Percentiles rank a stretch among this genome's conserved stretches.
Conservation (phyloP, 1,140 invertebrate species). For the Nephila pilipes region DNA sequence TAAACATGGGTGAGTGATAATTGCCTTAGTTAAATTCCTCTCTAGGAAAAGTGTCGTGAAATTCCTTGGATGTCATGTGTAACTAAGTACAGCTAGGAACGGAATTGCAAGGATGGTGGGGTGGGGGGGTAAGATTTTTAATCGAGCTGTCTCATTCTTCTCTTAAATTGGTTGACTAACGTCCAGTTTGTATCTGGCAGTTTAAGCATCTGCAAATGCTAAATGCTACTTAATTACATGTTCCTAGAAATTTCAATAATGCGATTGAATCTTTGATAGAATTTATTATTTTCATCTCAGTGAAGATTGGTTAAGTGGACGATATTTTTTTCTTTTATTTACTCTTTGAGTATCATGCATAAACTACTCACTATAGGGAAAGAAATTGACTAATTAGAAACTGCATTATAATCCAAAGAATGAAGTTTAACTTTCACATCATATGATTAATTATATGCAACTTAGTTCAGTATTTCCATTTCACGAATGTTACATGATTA, state of each 20-base stretch:
- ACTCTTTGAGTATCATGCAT: no score
- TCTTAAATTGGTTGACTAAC: slow-evolving; percentile 10
- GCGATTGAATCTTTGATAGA: neutral
- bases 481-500: no score
- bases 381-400: no score
- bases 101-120: neutral
- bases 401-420: no score
- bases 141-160: slow-evolving; percentile 24
- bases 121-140: neutral
- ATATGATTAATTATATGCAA: no score
- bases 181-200: neutral
- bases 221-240: neutral
- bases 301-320: no score
- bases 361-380: no score
- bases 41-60: neutral
- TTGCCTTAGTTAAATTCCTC: slow-evolving; percentile 50
- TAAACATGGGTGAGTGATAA: slow-evolving; percentile 49
- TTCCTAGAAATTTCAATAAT: neutral
- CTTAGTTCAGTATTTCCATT: no score
- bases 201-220: slow-evolving; percentile 6
- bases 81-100: neutral
- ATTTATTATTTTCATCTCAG: neutral
- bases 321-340: no score
- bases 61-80: slow-evolving; percentile 25
- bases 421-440: no score